A percentile compares a stretch with the other conserved stretches of the same genome.
Conservation (phyloP, 2,113 vertebrate genomes). For the Australoheros scitulus region DNA sequence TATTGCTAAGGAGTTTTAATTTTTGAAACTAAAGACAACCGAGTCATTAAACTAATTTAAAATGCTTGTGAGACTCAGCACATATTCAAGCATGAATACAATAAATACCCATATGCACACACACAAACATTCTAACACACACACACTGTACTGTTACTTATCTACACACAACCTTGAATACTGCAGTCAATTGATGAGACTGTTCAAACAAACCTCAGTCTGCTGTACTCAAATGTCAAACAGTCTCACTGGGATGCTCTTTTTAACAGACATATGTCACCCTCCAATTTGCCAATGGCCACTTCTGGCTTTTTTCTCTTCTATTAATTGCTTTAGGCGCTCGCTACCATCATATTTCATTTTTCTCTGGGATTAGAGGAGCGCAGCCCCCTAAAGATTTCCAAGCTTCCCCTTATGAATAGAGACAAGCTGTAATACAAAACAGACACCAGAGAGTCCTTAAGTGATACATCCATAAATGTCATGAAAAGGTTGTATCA, state of each 20-base stretch:
- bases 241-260: slow-evolving; percentile 47
- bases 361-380: slow-evolving; percentile 38
- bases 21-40: background rate
- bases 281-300: slow-evolving; percentile 55
- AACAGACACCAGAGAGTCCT: slow-evolving; percentile 43
- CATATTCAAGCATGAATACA: background rate
- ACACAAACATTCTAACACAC: background rate
- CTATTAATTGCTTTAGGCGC: slow-evolving; percentile 55
- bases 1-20: background rate
- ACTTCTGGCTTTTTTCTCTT: slow-evolving; percentile 48
- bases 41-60: background rate
- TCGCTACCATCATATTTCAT: slow-evolving; percentile 29
- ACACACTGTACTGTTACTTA: background rate
- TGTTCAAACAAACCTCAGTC: slow-evolving; percentile 34
- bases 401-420: slow-evolving; percentile 22
- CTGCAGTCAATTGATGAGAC: slow-evolving; percentile 23
- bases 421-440: slow-evolving; percentile 35
- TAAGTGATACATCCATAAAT: slow-evolving; percentile 34
- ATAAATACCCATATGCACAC: background rate
- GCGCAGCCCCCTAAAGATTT: slow-evolving; percentile 6
- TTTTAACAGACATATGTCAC: slow-evolving; percentile 69
- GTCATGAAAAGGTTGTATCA: background rate
- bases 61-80: background rate
- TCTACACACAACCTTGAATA: slow-evolving; percentile 27
- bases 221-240: slow-evolving; percentile 67